phyloP scores from a whole-genome alignment of 2,113 vertebrate species.

The Nipponia nippon region DNA sequence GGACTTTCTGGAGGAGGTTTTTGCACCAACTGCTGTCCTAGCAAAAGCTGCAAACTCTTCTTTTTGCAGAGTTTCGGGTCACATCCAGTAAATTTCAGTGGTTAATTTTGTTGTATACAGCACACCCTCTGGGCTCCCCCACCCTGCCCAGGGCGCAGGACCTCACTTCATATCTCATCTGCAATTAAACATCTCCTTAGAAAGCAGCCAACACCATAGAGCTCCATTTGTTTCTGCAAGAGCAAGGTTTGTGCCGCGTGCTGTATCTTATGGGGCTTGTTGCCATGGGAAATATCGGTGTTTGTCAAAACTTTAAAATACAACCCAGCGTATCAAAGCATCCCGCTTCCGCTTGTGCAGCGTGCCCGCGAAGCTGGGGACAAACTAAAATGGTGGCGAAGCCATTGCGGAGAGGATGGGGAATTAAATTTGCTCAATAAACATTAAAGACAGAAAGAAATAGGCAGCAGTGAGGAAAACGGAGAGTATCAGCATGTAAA shows the following conservation, averaged over 20 bases:
- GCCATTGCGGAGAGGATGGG: background rate
- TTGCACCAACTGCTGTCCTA: background rate
- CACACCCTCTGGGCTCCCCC: rapidly evolving
- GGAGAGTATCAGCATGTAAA: rapidly evolving
- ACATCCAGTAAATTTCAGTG: background rate
- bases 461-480: background rate
- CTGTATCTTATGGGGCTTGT: rapidly evolving
- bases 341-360: background rate
- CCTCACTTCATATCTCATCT: background rate
- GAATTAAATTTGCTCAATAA: background rate
- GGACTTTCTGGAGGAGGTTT: background rate
- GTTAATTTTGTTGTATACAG: background rate
- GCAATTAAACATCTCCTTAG: background rate
- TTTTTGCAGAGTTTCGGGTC: background rate
- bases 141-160: no score
- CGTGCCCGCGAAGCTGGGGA: background rate
- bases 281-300: background rate
- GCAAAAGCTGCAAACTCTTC: background rate
- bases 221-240: background rate
- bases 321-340: background rate
- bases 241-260: background rate
- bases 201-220: background rate
- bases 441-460: background rate
- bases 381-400: background rate
- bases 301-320: background rate